Conservation (phyloP, 2,113 vertebrate species). For the Bothrops jararaca region DNA sequence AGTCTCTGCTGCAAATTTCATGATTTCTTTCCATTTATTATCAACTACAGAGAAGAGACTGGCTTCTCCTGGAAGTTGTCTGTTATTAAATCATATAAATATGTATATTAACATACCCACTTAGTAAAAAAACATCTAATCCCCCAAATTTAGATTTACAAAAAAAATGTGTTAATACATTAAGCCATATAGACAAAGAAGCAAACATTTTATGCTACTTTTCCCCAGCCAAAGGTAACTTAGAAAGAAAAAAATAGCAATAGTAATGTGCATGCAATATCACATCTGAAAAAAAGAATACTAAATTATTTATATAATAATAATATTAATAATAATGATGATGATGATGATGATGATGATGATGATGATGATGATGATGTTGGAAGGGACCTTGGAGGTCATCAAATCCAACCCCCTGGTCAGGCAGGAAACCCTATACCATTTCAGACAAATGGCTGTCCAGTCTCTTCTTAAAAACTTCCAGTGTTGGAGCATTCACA, state of each 20-base stretch:
- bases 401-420: too few relatives aligned
- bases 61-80: constrained; percentile 66
- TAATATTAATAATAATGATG: too few relatives aligned
- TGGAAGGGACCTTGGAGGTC: too few relatives aligned
- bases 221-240: neutral
- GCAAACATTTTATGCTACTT: neutral
- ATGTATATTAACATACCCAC: neutral
- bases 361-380: too few relatives aligned
- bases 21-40: constrained; percentile 64
- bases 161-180: neutral
- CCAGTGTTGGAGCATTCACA: too few relatives aligned
- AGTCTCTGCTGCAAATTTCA: constrained; percentile 54
- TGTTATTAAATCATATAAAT: constrained; percentile 34
- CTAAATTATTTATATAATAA: neutral
- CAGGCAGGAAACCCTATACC: too few relatives aligned
- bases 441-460: too few relatives aligned
- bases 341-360: too few relatives aligned
- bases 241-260: neutral
- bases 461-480: too few relatives aligned
- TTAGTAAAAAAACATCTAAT: neutral
- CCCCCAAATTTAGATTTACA: neutral
- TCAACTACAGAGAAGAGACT: constrained; percentile 63
- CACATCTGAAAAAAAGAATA: neutral
- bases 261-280: neutral
- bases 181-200: neutral